Conservation (phyloP, 2,888 invertebrate genomes). For the Ophion slaviceki region DNA sequence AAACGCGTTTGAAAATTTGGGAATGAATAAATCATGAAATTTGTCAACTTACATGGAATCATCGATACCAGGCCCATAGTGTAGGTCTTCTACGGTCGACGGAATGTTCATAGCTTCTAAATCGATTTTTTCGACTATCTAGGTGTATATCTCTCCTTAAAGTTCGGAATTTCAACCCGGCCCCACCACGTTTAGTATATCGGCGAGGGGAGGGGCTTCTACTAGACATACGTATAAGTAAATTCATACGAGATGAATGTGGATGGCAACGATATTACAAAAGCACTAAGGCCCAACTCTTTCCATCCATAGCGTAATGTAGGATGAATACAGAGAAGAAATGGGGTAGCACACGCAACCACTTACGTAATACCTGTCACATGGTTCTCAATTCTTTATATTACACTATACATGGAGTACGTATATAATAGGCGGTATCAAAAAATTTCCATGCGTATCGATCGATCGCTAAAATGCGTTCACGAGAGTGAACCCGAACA, state of each 20-base stretch:
- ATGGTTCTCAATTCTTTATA: conserved; percentile 68
- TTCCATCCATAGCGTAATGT: conserved; percentile 16
- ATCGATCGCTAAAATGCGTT: conserved; percentile 43
- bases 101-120: too few species aligned
- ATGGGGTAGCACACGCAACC: conserved; percentile 63
- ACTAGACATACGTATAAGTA: not conserved
- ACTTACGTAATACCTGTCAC: conserved; percentile 75
- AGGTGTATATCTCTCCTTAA: too few species aligned
- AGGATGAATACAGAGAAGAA: conserved; percentile 29
- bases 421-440: conserved; percentile 19
- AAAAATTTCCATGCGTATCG: conserved; percentile 40
- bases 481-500: conserved; percentile 43
- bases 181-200: not conserved
- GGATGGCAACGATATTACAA: conserved; percentile 48
- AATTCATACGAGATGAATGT: conserved; percentile 26
- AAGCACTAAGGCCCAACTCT: conserved; percentile 9
- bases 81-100: too few species aligned
- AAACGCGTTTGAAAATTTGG: too few species aligned
- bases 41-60: too few species aligned
- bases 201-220: not conserved
- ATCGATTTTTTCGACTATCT: too few species aligned
- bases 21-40: too few species aligned
- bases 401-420: not conserved
- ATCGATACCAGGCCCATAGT: too few species aligned
- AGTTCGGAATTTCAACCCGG: too few species aligned